A percentile compares a stretch with the other conserved stretches of the same genome.
Evolutionary conservation across 2,888 invertebrate genomes (phyloP).

Genomic region (Oxytorus armatus): DNA sequence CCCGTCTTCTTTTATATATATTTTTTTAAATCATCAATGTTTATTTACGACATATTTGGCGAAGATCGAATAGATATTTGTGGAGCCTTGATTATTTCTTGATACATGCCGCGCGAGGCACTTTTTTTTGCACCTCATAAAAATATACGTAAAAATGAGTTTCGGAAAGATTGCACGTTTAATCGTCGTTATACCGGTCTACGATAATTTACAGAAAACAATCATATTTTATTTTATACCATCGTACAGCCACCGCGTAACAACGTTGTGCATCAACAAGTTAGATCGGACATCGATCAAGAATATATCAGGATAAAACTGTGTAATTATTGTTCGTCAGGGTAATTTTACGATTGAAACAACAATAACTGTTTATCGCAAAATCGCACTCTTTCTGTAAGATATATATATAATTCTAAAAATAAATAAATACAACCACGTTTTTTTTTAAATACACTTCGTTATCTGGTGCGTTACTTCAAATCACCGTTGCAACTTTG

Average conservation of each 20-base stretch:
- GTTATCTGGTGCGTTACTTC: background rate
- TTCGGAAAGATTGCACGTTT: too few relatives aligned
- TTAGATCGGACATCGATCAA: background rate
- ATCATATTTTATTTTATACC: too few relatives aligned
- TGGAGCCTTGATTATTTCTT: too few relatives aligned
- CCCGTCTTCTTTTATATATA: too few relatives aligned
- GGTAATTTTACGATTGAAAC: background rate
- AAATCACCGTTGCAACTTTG: background rate
- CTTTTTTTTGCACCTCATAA: too few relatives aligned
- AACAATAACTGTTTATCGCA: background rate
- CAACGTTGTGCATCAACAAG: background rate
- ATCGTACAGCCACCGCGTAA: background rate
- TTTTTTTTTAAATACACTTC: slow-evolving; percentile 1
- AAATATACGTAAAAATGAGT: too few relatives aligned
- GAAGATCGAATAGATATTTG: too few relatives aligned
- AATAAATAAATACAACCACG: background rate
- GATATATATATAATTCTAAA: background rate
- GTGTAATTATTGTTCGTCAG: background rate
- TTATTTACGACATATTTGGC: background rate
- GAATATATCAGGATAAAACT: background rate
- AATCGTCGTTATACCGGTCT: too few relatives aligned
- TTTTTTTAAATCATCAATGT: background rate
- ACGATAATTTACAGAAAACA: too few relatives aligned
- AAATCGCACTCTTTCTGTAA: background rate
- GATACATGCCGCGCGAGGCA: too few relatives aligned